phyloP scores from a whole-genome alignment of 2,113 vertebrate species.

The Tauraco erythrolophus region DNA sequence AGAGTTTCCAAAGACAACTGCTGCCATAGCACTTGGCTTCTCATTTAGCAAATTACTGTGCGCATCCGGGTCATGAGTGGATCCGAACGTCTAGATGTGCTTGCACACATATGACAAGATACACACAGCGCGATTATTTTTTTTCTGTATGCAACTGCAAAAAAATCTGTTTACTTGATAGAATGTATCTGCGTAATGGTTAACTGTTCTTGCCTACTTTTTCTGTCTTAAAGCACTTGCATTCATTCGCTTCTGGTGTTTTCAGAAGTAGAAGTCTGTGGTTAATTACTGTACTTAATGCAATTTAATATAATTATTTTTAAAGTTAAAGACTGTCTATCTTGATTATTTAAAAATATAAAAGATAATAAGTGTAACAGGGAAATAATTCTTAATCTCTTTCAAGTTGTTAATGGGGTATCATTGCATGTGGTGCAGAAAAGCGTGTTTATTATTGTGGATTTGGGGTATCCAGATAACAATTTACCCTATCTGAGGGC shows the following conservation, averaged over 20 bases:
- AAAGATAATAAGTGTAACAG: not conserved
- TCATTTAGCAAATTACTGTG: accelerated
- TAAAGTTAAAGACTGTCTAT: not conserved
- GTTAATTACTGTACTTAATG: not conserved
- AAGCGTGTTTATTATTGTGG: not conserved
- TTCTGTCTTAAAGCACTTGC: not conserved
- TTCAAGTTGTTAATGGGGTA: not conserved
- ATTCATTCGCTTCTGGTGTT: not conserved
- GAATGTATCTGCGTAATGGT: not conserved
- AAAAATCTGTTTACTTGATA: not conserved
- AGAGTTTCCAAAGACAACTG: not conserved
- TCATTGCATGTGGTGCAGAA: not conserved
- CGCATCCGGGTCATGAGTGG: not conserved
- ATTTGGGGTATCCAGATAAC: not conserved
- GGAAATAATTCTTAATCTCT: not conserved
- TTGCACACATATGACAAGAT: not conserved
- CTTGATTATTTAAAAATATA: not conserved
- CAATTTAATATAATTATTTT: not conserved
- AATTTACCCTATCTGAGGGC: not conserved
- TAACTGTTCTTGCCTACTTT: not conserved
- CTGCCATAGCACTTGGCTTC: accelerated
- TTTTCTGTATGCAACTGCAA: not conserved
- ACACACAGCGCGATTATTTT: accelerated
- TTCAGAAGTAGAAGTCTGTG: not conserved
- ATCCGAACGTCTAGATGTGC: accelerated